These are phyloP conservation scores for Lasioglossum calceatum DNA, from an alignment of 2,888 invertebrate species.

Conservation along the genomic window DNA sequence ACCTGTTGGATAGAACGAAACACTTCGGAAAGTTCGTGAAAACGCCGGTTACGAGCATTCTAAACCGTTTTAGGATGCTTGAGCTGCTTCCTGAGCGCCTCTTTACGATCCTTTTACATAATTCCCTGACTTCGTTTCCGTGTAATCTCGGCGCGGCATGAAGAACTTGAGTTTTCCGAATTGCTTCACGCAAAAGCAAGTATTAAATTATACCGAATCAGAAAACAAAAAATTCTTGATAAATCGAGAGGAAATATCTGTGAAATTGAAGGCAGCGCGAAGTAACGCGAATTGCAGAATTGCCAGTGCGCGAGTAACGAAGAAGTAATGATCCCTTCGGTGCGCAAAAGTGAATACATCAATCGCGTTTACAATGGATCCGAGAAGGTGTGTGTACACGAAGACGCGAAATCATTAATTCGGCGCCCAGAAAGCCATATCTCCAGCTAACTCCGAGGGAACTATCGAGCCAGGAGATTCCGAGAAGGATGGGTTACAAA, in stretches of 20 bases:
- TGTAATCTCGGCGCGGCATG: not conserved
- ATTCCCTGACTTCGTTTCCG: not conserved
- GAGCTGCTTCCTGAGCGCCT: conserved; percentile 35
- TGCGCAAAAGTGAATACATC: not conserved
- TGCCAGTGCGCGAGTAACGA: not conserved
- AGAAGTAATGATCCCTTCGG: not conserved
- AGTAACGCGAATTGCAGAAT: not conserved
- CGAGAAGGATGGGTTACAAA: conserved; percentile 53
- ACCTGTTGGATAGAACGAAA: conserved; percentile 68
- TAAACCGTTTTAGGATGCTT: conserved; percentile 60
- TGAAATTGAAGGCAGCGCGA: not conserved
- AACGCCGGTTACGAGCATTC: conserved; percentile 62
- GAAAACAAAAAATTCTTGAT: not conserved
- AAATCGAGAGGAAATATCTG: not conserved
- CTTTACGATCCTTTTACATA: conserved; percentile 8
- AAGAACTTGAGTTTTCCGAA: not conserved
- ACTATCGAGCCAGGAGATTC: conserved; percentile 59
- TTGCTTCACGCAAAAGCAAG: not conserved
- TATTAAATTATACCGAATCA: too few species aligned
- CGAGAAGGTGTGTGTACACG: conserved; percentile 61
- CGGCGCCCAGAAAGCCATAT: conserved; percentile 75
- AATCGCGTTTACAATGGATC: not conserved
- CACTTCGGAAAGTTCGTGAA: conserved; percentile 57
- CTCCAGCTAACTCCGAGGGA: conserved; percentile 75
- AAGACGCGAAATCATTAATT: conserved; percentile 73